Evolutionary conservation across 1,140 invertebrate genomes (phyloP).

Genomic region (Drosophila pseudoananassae): DNA sequence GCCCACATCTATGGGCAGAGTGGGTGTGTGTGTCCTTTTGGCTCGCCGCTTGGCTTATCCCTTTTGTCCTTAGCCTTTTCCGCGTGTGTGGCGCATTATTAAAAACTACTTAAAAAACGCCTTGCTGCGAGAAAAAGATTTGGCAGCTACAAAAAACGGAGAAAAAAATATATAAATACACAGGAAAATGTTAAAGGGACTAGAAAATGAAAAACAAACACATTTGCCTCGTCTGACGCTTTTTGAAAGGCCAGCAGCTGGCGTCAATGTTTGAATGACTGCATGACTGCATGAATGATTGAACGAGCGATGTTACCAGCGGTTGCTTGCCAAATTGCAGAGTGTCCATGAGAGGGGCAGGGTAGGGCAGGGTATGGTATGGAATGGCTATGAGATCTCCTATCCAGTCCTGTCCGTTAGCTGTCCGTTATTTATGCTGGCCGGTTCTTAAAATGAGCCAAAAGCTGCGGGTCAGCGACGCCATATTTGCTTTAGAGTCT

Average conservation of each 20-base stretch:
- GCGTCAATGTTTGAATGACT: conserved; percentile 72
- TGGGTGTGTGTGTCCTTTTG: conserved; percentile 26
- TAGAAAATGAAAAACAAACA: conserved; percentile 76
- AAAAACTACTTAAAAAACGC: conserved; percentile 75
- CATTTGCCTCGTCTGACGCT: conserved; percentile 58
- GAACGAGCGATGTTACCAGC: conserved; percentile 54
- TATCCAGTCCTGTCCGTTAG: conserved; percentile 24
- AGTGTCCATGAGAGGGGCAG: conserved; percentile 10
- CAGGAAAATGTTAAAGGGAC: conserved; percentile 42
- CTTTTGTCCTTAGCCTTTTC: conserved; percentile 53
- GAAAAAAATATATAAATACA: conserved; percentile 11
- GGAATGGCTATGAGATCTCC: not conserved
- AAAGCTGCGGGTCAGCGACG: conserved; percentile 58
- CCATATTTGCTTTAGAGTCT: conserved; percentile 58
- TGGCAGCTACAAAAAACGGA: conserved; percentile 29
- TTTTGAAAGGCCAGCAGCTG: conserved; percentile 51
- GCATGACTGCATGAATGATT: conserved; percentile 72
- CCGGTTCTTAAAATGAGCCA: conserved; percentile 60
- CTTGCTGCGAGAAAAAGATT: conserved; percentile 48
- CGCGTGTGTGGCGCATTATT: conserved; percentile 72
- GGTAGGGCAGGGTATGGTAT: not conserved
- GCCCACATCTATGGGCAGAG: conserved; percentile 43
- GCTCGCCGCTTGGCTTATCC: conserved; percentile 45
- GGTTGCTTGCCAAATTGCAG: conserved; percentile 56
- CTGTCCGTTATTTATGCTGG: conserved; percentile 55